Conservation (phyloP, 2,113 vertebrate genomes). For the Corythornis vintsioides region DNA sequence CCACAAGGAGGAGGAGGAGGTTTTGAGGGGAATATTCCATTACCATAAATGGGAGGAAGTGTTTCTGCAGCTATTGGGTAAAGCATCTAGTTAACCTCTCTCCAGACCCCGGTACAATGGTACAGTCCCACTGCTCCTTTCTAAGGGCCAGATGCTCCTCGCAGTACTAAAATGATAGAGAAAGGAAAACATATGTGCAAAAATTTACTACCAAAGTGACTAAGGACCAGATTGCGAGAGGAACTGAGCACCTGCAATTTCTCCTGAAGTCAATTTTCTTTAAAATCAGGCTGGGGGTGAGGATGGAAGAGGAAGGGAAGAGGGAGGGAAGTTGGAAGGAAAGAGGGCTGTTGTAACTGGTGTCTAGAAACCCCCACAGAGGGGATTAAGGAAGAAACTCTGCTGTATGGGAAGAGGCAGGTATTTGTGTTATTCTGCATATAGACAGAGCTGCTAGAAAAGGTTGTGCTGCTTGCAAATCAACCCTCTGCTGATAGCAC, state of each 20-base stretch:
- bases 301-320: not conserved
- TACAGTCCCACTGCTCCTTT: slow-evolving; percentile 35
- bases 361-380: slow-evolving; percentile 37
- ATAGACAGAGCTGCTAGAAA: not conserved
- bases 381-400: slow-evolving; percentile 51
- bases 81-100: slow-evolving; percentile 17
- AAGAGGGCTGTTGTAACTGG: not conserved
- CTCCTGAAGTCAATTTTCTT: not conserved
- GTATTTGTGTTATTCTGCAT: not conserved
- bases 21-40: slow-evolving; percentile 44
- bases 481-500: not conserved
- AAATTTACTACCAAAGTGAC: slow-evolving; percentile 8
- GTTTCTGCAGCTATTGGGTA: slow-evolving; percentile 25
- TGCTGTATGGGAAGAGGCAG: slow-evolving; percentile 2
- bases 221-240: not conserved
- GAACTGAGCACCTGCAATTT: not conserved
- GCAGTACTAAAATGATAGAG: not conserved
- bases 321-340: not conserved
- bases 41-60: slow-evolving; percentile 44
- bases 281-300: not conserved
- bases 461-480: not conserved
- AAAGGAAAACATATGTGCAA: slow-evolving; percentile 31
- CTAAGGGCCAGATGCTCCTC: slow-evolving; percentile 39
- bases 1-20: not conserved
- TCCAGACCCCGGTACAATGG: not conserved